A percentile compares a stretch with the other conserved stretches of the same genome.
Conservation (phyloP, 1,140 invertebrate genomes). For the Agraylea sexmaculata region DNA sequence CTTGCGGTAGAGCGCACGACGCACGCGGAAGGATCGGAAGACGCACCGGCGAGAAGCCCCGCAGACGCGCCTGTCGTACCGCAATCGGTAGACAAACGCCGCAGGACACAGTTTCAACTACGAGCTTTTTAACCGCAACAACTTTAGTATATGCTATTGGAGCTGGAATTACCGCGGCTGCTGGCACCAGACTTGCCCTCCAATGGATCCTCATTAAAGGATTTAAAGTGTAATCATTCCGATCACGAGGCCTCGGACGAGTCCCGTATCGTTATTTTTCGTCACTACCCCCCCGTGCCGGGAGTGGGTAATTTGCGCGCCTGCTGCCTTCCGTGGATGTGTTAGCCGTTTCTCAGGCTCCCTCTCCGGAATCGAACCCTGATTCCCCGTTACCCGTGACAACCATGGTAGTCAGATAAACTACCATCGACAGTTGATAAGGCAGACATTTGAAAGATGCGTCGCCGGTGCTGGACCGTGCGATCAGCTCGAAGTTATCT, state of each 20-base stretch:
- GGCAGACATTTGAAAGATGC: slow-evolving; percentile 79
- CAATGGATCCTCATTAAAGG: slow-evolving; percentile 78
- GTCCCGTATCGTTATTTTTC: slow-evolving; percentile 81
- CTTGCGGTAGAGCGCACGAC: too few species aligned
- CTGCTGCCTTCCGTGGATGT: slow-evolving; percentile 88
- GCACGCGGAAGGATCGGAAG: too few species aligned
- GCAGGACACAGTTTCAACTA: slow-evolving; percentile 56
- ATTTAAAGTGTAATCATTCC: slow-evolving; percentile 86
- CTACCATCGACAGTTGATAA: slow-evolving; percentile 80
- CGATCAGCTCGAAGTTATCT: slow-evolving; percentile 68
- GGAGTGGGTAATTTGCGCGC: slow-evolving; percentile 81
- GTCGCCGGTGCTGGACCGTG: slow-evolving; percentile 60
- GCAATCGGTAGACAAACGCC: too few species aligned
- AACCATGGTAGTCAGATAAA: slow-evolving; percentile 66
- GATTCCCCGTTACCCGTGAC: slow-evolving; percentile 67
- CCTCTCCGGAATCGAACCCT: slow-evolving; percentile 60
- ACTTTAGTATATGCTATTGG: slow-evolving; percentile 82
- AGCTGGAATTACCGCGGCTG: slow-evolving; percentile 86
- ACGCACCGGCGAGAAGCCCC: too few species aligned
- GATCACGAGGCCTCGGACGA: slow-evolving; percentile 72
- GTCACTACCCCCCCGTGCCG: slow-evolving; percentile 68
- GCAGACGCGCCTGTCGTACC: too few species aligned
- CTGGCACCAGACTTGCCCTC: slow-evolving; percentile 88
- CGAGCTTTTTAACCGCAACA: slow-evolving; percentile 70
- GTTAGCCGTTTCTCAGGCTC: slow-evolving; percentile 85